Conservation (phyloP, 2,797 vertebrate genomes). For the Poeciliopsis presidionis region DNA sequence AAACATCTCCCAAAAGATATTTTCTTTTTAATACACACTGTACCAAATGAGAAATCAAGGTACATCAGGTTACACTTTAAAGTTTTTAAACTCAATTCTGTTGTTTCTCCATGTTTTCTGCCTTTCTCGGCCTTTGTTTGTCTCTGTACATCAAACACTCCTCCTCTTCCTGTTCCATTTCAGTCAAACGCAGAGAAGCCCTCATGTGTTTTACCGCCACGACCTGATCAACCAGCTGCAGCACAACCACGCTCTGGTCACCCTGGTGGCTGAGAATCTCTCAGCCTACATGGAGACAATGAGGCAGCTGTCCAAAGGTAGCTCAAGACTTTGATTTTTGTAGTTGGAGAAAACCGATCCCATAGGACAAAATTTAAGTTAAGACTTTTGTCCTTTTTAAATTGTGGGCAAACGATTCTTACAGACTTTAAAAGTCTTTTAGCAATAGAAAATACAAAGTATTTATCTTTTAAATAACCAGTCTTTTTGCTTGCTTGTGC, state of each 20-base stretch:
- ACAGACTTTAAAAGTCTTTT: no score
- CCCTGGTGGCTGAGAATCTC: slow-evolving; percentile 97
- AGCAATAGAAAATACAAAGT: no score
- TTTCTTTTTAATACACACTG: slow-evolving; percentile 42
- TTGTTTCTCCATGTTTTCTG: slow-evolving; percentile 13
- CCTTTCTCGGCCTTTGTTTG: slow-evolving; percentile 9
- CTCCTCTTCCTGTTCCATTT: slow-evolving; percentile 43
- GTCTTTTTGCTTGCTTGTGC: no score
- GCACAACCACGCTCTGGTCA: slow-evolving; percentile 98
- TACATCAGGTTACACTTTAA: slow-evolving; percentile 24
- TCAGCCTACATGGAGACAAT: slow-evolving; percentile 99
- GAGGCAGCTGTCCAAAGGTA: slow-evolving; percentile 98
- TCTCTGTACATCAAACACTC: slow-evolving; percentile 19
- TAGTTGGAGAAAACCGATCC: neutral
- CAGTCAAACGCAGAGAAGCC: slow-evolving; percentile 98
- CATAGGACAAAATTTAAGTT: no score
- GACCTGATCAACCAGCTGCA: slow-evolving; percentile 99
- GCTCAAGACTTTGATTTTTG: slow-evolving; percentile 12
- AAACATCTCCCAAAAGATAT: slow-evolving; percentile 34
- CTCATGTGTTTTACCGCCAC: slow-evolving; percentile 98
- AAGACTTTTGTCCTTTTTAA: no score
- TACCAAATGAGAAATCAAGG: slow-evolving; percentile 57
- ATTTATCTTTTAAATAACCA: no score
- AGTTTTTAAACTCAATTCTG: slow-evolving; percentile 21
- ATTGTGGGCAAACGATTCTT: no score